Percentiles rank a stretch among this genome's conserved stretches.
phyloP scores from a whole-genome alignment of 1,140 invertebrate species.

The Apis cerana region DNA sequence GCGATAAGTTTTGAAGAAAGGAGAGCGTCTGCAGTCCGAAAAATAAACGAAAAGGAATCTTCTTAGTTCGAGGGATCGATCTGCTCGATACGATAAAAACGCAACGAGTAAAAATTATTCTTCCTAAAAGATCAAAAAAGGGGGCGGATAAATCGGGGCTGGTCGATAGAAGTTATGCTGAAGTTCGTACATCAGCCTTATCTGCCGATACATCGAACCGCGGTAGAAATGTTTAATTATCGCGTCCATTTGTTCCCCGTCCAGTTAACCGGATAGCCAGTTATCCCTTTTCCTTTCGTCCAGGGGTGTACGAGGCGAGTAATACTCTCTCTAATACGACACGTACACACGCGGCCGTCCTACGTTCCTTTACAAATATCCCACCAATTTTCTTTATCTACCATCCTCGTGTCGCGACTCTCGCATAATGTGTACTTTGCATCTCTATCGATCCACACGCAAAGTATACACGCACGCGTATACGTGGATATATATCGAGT shows the following conservation, averaged over 20 bases:
- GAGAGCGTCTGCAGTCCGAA: too few species aligned
- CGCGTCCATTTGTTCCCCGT: neutral
- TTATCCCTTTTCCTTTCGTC: neutral
- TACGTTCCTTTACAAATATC: neutral
- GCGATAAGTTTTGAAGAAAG: too few species aligned
- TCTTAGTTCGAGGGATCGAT: too few species aligned
- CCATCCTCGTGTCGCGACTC: neutral
- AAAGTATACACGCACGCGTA: too few species aligned
- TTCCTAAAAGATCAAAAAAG: too few species aligned
- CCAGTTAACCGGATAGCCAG: neutral
- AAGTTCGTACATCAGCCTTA: neutral
- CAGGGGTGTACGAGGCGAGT: neutral
- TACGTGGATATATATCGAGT: too few species aligned
- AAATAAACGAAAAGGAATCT: too few species aligned
- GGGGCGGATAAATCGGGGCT: neutral
- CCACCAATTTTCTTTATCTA: constrained; percentile 6
- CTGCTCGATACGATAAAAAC: too few species aligned
- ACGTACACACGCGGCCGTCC: neutral
- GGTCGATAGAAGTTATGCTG: neutral
- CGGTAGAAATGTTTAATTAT: constrained; percentile 24
- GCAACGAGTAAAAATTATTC: too few species aligned
- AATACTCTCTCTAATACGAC: neutral
- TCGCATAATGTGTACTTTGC: neutral
- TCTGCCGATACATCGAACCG: constrained; percentile 11
- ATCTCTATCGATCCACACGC: too few species aligned